These are phyloP conservation scores for Bolinopsis microptera DNA, from an alignment of 37 sponge, comb jelly and placozoan species.

Conservation along the genomic window DNA sequence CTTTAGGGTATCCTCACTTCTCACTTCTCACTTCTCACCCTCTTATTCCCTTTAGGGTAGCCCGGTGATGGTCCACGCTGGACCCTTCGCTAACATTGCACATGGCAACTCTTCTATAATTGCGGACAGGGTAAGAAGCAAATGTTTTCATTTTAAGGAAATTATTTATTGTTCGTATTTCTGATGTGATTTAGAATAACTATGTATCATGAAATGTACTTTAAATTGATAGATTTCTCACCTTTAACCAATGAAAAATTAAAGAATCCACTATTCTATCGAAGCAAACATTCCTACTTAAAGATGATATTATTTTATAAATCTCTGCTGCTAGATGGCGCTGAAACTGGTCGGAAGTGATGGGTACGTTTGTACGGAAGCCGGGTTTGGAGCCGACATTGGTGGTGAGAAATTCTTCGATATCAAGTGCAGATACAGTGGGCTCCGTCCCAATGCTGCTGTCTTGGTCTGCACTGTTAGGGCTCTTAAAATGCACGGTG, in stretches of 20 bases:
- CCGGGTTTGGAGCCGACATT: slow-evolving; percentile 98
- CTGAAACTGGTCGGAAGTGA: slow-evolving; percentile 91
- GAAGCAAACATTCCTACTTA: too few relatives aligned
- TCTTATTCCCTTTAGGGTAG: slow-evolving; percentile 78
- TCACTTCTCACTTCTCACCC: too few relatives aligned
- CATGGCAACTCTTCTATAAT: slow-evolving; percentile 98
- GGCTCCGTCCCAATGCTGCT: slow-evolving; percentile 88
- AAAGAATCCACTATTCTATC: too few relatives aligned
- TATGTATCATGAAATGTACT: too few relatives aligned
- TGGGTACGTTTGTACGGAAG: slow-evolving; percentile 94
- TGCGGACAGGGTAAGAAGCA: slow-evolving; percentile 81
- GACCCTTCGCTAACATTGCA: slow-evolving; percentile 99
- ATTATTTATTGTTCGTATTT: too few relatives aligned
- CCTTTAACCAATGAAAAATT: too few relatives aligned
- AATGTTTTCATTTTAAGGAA: too few relatives aligned
- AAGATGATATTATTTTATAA: not conserved
- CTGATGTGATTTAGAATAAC: too few relatives aligned
- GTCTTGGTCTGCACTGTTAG: slow-evolving; percentile 92
- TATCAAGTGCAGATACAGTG: slow-evolving; percentile 97
- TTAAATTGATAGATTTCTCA: too few relatives aligned
- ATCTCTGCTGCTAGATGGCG: slow-evolving; percentile 68
- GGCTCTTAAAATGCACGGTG: slow-evolving; percentile 99
- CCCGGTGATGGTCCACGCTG: slow-evolving; percentile 98
- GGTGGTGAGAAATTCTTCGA: slow-evolving; percentile 99
- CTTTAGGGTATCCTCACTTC: too few relatives aligned